Base-by-base conservation (phyloP, 2,113 vertebrate species). In the Cinclus cinclus region DNA sequence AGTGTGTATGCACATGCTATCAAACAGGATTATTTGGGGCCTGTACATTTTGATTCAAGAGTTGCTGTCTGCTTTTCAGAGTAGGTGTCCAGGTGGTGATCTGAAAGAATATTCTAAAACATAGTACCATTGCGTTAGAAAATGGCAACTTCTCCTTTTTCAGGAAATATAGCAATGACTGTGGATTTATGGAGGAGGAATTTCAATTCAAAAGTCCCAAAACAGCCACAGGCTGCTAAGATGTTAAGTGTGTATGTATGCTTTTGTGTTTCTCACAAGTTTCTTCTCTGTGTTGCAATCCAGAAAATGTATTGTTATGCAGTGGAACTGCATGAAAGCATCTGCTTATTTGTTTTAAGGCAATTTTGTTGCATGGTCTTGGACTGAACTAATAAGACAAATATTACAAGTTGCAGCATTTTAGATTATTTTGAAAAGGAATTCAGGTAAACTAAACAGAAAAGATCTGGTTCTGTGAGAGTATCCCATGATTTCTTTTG, bases 1-100 rank as follows among this genome's bases (percentile, higher is more conserved):
- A 28, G 6, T 7, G 10, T 3, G 3, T 41, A 42, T 6, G 2
- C 16, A 47, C 2, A 1, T 56, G 24, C 18, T 83, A 8, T 55
- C 37, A 70, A 23, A 18, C 12, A 52, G 35, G 21, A 67, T 50
- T 70, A 31, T 67, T 80, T 7, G 12, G 35, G 67, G 9, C 21
- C 53, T 18, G 46, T 44, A 24, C 3, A 2, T 86, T 89, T 60
- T 77, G 13, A 58, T 75, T 83, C 23, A 47, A 58, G 50, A 37
- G 5, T 7, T 79, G 3, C 33, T 37, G 22, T 74, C 18, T 77
- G 11, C 8, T 75, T 89, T 91, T 71, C 44, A 81, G 35, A 46
- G 33, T 23, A 35, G 56, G 23, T 50, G 56, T 63, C 7, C 30
- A 15, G 8, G 5, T 42, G 17, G 28, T 58, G 31, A 67, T 70